Conservation (phyloP, 2,113 vertebrate species). For the Proteles cristata region DNA sequence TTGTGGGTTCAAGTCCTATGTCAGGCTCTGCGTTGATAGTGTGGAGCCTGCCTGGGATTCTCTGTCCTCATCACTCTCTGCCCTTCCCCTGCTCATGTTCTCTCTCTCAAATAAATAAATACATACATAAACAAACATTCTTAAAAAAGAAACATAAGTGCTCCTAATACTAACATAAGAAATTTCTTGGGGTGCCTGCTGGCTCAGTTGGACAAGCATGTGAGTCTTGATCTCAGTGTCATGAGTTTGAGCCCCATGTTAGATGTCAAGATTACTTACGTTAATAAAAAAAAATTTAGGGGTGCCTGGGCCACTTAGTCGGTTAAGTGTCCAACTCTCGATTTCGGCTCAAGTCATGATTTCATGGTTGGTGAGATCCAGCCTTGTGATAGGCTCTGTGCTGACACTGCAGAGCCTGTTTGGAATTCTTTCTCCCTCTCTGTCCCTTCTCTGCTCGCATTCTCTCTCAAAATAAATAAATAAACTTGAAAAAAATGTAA, state of each 20-base stretch:
- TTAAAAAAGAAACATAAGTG: not conserved
- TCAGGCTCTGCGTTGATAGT: too few relatives aligned
- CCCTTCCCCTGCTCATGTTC: too few relatives aligned
- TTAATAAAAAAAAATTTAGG: too few relatives aligned
- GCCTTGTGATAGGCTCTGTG: not conserved
- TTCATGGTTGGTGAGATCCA: not conserved
- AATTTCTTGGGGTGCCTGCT: not conserved
- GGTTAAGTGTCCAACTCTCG: not conserved
- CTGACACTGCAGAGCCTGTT: not conserved
- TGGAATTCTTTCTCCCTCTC: not conserved
- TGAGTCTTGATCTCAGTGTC: too few relatives aligned
- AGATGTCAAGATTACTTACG: too few relatives aligned
- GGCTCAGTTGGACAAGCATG: too few relatives aligned
- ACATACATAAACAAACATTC: too few relatives aligned
- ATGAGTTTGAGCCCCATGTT: too few relatives aligned
- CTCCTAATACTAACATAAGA: conserved; percentile 3
- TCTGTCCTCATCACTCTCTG: too few relatives aligned
- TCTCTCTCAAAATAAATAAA: not conserved
- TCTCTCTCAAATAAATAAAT: too few relatives aligned
- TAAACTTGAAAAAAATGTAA: not conserved
- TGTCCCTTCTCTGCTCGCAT: not conserved
- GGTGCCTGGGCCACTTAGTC: not conserved
- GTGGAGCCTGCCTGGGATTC: too few relatives aligned
- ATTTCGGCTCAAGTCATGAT: not conserved
- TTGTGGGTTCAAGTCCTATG: too few relatives aligned